Conservation (phyloP, 2,113 vertebrate genomes). For the Agapornis roseicollis region DNA sequence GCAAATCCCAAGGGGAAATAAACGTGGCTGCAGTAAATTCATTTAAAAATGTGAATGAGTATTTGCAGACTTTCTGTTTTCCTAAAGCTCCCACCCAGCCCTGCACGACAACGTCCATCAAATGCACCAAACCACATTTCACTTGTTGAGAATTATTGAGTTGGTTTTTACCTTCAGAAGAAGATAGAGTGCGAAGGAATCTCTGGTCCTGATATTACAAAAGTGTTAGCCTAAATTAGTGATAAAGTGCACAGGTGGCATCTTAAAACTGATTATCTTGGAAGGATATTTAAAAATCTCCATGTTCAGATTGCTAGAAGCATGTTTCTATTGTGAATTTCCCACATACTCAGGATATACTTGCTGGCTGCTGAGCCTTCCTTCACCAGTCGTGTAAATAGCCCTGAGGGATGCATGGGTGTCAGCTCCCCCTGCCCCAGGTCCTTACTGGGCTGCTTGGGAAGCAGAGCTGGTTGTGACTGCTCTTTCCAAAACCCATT, state of each 20-base stretch:
- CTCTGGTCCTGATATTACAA: not conserved
- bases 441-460: not conserved
- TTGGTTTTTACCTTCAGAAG: not conserved
- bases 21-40: conserved; percentile 53
- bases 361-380: not conserved
- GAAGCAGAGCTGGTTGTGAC: not conserved
- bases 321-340: not conserved
- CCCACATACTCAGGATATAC: not conserved
- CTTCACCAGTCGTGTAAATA: not conserved
- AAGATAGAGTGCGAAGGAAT: not conserved
- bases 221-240: not conserved
- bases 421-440: accelerated
- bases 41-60: conserved; percentile 61
- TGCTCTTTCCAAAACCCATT: not conserved
- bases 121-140: not conserved
- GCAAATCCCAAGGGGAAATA: conserved; percentile 52
- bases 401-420: not conserved
- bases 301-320: not conserved
- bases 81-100: not conserved
- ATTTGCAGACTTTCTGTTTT: conserved; percentile 21
- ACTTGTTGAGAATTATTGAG: not conserved
- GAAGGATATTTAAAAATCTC: not conserved
- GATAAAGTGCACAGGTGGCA: not conserved
- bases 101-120: not conserved
- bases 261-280: not conserved